Percentiles rank a stretch among this genome's conserved stretches.
Evolutionary conservation across 1,140 invertebrate genomes (phyloP).

Genomic region (Papilio aristodemus): DNA sequence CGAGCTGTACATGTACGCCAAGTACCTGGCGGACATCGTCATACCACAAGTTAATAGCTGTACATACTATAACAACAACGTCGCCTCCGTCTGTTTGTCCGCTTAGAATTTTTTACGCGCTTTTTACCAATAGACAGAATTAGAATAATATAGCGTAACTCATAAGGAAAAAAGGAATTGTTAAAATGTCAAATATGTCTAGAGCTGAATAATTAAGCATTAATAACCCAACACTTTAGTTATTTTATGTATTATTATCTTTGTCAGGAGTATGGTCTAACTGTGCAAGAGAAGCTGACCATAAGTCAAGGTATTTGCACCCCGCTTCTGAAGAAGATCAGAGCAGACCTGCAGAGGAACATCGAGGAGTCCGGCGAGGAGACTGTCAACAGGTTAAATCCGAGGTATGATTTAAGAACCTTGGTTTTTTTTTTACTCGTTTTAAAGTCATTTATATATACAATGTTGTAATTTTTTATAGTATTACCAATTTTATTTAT

Average conservation of each 20-base stretch:
- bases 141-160: no score
- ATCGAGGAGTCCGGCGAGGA: conserved; percentile 93
- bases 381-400: conserved; percentile 97
- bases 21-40: conserved; percentile 98
- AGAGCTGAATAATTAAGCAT: no score
- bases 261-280: conserved; percentile 96
- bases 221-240: no score
- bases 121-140: no score
- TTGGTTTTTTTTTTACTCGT: neutral
- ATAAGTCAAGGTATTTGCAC: conserved; percentile 99
- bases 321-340: conserved; percentile 97
- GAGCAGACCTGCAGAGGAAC: conserved; percentile 96
- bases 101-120: no score
- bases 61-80: no score
- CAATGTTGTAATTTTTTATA: neutral
- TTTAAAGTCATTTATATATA: conserved; percentile 5
- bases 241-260: neutral
- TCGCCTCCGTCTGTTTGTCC: no score
- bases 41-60: conserved; percentile 92
- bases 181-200: no score
- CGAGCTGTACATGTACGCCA: conserved; percentile 96
- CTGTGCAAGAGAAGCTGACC: conserved; percentile 96
- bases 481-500: no score
- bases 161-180: no score
- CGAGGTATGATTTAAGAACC: conserved; percentile 82